Evolutionary conservation across 2,888 invertebrate genomes (phyloP), one percentile per base, ranked within the genome.

Genomic region (Drosophila picticornis): DNA sequence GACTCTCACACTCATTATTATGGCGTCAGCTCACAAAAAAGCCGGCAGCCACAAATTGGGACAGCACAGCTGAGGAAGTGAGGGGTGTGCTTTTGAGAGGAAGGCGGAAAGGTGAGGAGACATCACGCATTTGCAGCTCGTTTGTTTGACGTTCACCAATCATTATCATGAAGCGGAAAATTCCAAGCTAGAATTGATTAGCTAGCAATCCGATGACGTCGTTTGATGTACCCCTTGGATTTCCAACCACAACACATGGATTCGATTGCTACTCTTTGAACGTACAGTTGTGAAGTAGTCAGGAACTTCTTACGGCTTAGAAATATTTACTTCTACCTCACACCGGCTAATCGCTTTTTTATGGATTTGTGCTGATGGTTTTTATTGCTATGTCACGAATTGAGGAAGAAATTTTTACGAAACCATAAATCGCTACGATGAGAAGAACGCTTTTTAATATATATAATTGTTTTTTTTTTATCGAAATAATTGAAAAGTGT

Each of bases 111-210:
- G 51, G 51, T 3, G 34, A 10, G 27, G 25, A 19, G 25, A 31
- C 72, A 70, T 50, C 86, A 83, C 86, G 77, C 78, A 75, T 72
- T 66, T 61, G 55, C 59, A 55, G 66, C 78, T 67, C 34, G 43
- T 72, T 74, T 87, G 79, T 77, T 84, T 89, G 85, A 81, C 81
- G 65, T 59, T 59, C 74, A 60, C 72, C 25, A 25, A 61, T 79
- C 75, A 87, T 87, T 78, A 87, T 81, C 72, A 71, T 71, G 53
- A 76, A 81, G 75, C 74, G 87, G 87, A 88, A 88, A 91, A 85
- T 91, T 88, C 72, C 87, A 72, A 67, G 51, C 56, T n/a, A 46
- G 57, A 83, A 70, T 74, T 81, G 73, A 80, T 80, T 77, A 62
- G 58, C 52, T 48, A 16, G n/a, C 56, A 13, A 38, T 11, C 27